A percentile compares a stretch with the other conserved stretches of the same genome.
These are phyloP conservation scores for Platyrinchus mystaceus DNA, from an alignment of 2,797 vertebrate genomes.

Conservation along the genomic window DNA sequence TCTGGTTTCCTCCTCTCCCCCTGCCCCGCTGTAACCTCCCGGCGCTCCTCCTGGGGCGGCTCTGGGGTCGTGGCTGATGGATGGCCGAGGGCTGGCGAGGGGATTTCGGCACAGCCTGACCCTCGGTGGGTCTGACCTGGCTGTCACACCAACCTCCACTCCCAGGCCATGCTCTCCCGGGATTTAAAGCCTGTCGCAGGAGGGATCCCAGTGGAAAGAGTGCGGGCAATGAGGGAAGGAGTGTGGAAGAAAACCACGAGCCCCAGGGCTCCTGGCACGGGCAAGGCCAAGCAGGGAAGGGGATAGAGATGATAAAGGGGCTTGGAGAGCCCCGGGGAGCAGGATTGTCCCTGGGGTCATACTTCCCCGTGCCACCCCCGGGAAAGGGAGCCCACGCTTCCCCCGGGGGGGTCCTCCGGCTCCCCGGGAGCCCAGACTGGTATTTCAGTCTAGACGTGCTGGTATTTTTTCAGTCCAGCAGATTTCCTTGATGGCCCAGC, in stretches of 20 bases:
- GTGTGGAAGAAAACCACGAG: fast-evolving
- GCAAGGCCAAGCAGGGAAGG: neutral
- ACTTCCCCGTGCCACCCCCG: neutral
- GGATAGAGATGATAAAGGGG: neutral
- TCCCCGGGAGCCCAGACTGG: constrained; percentile 27
- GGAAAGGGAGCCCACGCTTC: neutral
- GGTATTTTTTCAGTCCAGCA: constrained; percentile 38
- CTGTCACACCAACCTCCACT: fast-evolving
- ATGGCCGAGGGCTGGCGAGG: neutral
- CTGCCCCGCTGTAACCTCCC: neutral
- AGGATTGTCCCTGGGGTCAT: neutral
- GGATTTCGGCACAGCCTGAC: neutral
- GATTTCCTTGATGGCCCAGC: constrained; percentile 18
- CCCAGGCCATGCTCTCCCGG: neutral
- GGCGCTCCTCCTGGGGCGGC: neutral
- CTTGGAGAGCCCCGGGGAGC: neutral
- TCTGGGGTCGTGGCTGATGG: neutral
- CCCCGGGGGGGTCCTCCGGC: neutral
- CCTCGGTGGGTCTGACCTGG: neutral
- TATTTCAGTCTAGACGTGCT: constrained; percentile 39
- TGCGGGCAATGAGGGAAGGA: neutral
- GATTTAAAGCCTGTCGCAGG: fast-evolving
- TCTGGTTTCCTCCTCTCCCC: constrained; percentile 15
- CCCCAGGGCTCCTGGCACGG: fast-evolving
- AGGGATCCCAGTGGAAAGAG: neutral